Conservation (phyloP, 2,797 vertebrate species). For the Mormyrops boulengeri region DNA sequence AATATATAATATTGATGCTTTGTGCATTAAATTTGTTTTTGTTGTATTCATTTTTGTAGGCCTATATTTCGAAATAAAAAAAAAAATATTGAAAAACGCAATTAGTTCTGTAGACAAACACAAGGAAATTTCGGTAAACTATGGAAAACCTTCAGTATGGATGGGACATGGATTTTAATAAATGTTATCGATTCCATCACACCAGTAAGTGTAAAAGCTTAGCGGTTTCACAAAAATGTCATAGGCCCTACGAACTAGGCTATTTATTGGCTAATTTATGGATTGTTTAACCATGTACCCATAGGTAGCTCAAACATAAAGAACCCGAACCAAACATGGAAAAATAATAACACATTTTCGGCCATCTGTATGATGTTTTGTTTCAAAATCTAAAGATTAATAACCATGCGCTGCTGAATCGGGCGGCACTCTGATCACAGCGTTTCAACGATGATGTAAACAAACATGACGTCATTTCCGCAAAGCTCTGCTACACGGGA, state of each 20-base stretch:
- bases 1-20: neutral
- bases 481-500: neutral
- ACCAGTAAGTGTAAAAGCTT: neutral
- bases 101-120: neutral
- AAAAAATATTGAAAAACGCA: neutral
- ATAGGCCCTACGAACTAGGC: neutral
- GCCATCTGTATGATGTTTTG: neutral
- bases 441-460: slow-evolving; percentile 15
- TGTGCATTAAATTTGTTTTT: neutral
- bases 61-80: neutral
- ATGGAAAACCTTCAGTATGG: neutral
- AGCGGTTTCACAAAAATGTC: neutral
- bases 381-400: neutral
- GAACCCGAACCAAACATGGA: neutral
- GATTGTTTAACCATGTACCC: neutral
- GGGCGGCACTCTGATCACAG: neutral
- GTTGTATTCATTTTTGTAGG: neutral
- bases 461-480: slow-evolving; percentile 40
- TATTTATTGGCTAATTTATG: neutral
- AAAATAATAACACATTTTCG: neutral
- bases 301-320: neutral
- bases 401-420: neutral
- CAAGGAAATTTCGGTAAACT: neutral
- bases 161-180: neutral
- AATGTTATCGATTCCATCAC: neutral